Base-by-base conservation (phyloP, 2,888 invertebrate genomes). In the Cheilosia urbana region DNA sequence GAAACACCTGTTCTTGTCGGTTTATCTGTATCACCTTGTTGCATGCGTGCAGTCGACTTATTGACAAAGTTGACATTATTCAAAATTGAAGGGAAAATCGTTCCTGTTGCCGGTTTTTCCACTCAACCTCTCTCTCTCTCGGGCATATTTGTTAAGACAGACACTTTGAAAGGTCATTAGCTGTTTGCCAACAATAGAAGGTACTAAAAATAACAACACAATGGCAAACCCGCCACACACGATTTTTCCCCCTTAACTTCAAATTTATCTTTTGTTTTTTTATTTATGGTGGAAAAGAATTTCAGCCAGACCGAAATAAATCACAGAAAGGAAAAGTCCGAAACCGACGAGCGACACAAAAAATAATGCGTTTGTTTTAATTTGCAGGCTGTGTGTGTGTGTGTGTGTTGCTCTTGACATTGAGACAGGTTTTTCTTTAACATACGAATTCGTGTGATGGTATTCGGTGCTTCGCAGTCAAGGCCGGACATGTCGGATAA, bases 241-340 rank as follows among this genome's bases (percentile, higher is more conserved):
- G 13, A 37, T 13, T 19, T 45, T 45, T 17, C 19, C 7, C 17
- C 47, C 9, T 19, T 47, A 15, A 45, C 17, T 19, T 19, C 4
- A 2, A 45, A 45, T 47, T 17, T 27, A 27, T 6, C 6, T 2
- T 17, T 17, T 19, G 7, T 17, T 17, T 17, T 5, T 17, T 47
- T 17, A 15, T 9, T 9, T 7, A 3, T 11, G 9, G 19, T 17
- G 47, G 19, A 45, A 5, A n/a, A 45, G 45, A 45, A 45, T 45
- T 17, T 45, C 0, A 45, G 19, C 2, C n/a, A 9, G 2, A 6
- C 47, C 17, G 9, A 47, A 47, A 17, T 17, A 47, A 17, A 47
- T 19, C 47, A 19, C 47, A 47, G 47, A 47, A 47, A 47, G 47
- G 47, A 47, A 47, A 47, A 47, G 17, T 47, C 17, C 11, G 27